Conservation (phyloP, 2,797 vertebrate species). For the Paguma larvata region DNA sequence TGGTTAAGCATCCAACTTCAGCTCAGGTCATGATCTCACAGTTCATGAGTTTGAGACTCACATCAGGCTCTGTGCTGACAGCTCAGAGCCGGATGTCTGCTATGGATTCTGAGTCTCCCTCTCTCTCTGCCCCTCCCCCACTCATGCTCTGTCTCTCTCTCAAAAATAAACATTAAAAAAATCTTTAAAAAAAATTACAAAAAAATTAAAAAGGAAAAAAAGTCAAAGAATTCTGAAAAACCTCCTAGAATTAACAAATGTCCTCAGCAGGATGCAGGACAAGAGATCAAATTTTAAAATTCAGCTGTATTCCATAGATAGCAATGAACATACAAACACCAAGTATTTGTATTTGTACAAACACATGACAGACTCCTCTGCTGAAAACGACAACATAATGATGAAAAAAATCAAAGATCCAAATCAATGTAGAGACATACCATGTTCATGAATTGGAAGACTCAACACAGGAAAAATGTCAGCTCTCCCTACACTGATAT, state of each 20-base stretch:
- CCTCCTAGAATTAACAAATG: not conserved
- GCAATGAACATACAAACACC: not conserved
- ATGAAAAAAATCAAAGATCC: not conserved
- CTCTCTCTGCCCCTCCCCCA: too few species aligned
- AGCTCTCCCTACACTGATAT: not conserved
- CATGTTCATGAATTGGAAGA: not conserved
- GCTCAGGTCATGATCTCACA: too few species aligned
- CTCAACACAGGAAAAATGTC: not conserved
- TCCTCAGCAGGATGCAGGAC: not conserved
- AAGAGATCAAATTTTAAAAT: not conserved
- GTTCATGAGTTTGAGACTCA: too few species aligned
- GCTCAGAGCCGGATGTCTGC: too few species aligned
- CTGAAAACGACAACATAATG: not conserved
- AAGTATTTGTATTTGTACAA: too few species aligned
- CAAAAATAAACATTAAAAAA: too few species aligned
- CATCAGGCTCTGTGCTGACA: too few species aligned
- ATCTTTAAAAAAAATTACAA: too few species aligned
- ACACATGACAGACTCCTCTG: not conserved
- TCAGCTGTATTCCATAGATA: not conserved
- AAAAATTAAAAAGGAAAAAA: not conserved
- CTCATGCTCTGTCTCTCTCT: too few species aligned
- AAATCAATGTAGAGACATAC: not conserved
- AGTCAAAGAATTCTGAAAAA: not conserved
- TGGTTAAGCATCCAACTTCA: too few species aligned
- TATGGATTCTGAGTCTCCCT: too few species aligned